A percentile compares a stretch with the other conserved stretches of the same genome.
Conservation (phyloP, 2,113 vertebrate genomes). For the Thryonomys swinderianus region DNA sequence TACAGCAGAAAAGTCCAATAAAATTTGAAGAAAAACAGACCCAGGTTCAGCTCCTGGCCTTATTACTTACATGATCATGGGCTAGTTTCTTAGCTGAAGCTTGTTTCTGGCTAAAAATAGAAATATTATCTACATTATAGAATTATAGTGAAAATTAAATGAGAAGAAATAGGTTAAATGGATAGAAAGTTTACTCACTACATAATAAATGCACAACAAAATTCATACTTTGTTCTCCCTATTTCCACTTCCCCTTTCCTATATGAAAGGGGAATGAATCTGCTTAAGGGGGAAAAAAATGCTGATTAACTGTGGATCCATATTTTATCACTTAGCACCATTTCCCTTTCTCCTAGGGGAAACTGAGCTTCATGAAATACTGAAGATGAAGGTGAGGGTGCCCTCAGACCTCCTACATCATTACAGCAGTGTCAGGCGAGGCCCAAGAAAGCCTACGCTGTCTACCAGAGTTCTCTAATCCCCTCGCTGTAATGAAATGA, state of each 20-base stretch:
- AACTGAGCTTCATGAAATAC: not conserved
- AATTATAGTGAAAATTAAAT: not conserved
- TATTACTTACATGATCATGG: not conserved
- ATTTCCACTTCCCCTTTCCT: not conserved
- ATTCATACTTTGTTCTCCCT: not conserved
- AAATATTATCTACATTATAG: not conserved
- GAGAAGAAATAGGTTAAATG: not conserved
- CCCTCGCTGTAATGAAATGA: not conserved
- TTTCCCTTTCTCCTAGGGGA: not conserved
- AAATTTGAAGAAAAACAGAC: not conserved
- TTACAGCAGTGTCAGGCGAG: not conserved
- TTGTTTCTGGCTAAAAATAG: conserved; percentile 29
- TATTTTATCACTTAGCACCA: not conserved
- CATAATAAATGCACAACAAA: not conserved
- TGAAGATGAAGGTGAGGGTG: not conserved
- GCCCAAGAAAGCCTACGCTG: not conserved
- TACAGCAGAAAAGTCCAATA: not conserved
- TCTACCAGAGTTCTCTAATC: not conserved
- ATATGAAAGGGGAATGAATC: not conserved
- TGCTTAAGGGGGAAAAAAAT: not conserved
- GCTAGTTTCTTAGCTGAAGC: conserved; percentile 32
- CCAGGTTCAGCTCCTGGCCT: not conserved
- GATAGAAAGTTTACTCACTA: not conserved
- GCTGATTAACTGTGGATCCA: not conserved
- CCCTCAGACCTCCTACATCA: not conserved